Conservation (phyloP, 2,888 invertebrate species). For the Polyommatus iphigenia region DNA sequence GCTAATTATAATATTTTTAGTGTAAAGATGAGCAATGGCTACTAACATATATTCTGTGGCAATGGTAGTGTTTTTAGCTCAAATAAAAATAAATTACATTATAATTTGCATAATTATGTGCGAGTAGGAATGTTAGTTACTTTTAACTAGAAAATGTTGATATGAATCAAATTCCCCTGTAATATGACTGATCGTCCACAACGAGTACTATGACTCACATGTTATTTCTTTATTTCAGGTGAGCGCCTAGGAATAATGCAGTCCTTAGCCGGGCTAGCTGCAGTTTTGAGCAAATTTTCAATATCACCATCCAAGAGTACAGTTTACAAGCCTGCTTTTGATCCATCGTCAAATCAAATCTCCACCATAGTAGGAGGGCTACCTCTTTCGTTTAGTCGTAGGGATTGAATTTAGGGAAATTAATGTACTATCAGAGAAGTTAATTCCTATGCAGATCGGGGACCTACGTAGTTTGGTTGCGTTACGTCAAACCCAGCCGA, state of each 20-base stretch:
- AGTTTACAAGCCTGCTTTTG: neutral
- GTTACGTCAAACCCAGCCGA: too few species aligned
- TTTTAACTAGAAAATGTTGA: too few species aligned
- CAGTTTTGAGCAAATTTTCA: conserved; percentile 38
- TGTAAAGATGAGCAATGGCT: neutral
- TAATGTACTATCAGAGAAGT: too few species aligned
- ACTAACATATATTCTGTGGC: neutral
- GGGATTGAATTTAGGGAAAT: neutral
- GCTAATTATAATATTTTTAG: neutral
- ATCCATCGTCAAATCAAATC: neutral
- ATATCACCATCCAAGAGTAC: conserved; percentile 36
- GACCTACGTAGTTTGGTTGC: too few species aligned
- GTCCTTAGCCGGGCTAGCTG: conserved; percentile 40
- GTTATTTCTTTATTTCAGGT: conserved; percentile 37
- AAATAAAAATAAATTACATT: neutral
- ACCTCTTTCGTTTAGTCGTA: neutral
- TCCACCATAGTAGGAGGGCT: neutral
- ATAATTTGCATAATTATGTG: neutral
- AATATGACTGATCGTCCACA: neutral
- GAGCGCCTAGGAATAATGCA: conserved; percentile 42
- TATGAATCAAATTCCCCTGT: too few species aligned
- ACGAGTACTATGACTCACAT: too few species aligned
- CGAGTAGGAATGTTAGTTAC: neutral
- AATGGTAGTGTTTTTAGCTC: neutral
- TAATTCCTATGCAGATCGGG: too few species aligned